These are phyloP conservation scores for Micrasema longulum DNA, from an alignment of 1,140 invertebrate species.

Conservation along the genomic window DNA sequence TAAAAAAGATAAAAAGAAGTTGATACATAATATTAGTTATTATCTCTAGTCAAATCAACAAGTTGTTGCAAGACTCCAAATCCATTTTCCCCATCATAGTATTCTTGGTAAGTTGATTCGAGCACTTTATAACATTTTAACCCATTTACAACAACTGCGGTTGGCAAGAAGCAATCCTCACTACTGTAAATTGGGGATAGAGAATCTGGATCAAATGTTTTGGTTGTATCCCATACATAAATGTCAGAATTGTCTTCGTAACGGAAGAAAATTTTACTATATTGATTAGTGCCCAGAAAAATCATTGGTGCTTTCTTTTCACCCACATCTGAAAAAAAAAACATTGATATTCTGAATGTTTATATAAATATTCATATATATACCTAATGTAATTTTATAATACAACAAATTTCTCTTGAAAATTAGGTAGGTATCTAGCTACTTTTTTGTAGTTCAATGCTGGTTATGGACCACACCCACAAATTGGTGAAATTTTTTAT, in stretches of 20 bases:
- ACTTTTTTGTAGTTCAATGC: too few relatives aligned
- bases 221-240: conserved; percentile 44
- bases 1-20: too few relatives aligned
- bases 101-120: conserved; percentile 46
- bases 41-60: conserved; percentile 7
- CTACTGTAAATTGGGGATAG: conserved; percentile 38
- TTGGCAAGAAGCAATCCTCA: conserved; percentile 45
- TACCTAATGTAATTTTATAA: too few relatives aligned
- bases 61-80: conserved; percentile 39
- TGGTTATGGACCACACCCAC: too few relatives aligned
- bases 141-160: conserved; percentile 31
- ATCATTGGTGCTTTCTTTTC: conserved; percentile 39
- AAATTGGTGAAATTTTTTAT: too few relatives aligned
- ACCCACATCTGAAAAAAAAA: conserved; percentile 41
- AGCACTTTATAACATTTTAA: conserved; percentile 44
- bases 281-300: conserved; percentile 41
- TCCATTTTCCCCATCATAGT: conserved; percentile 25
- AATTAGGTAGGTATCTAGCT: too few relatives aligned
- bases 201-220: conserved; percentile 25
- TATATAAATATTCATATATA: too few relatives aligned
- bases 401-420: too few relatives aligned
- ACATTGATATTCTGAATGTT: too few relatives aligned
- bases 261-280: conserved; percentile 36
- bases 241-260: conserved; percentile 36
- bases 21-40: too few relatives aligned